Base-by-base conservation (phyloP, 37 sponge, comb jelly and placozoan species). In the Axinella damicornis region DNA sequence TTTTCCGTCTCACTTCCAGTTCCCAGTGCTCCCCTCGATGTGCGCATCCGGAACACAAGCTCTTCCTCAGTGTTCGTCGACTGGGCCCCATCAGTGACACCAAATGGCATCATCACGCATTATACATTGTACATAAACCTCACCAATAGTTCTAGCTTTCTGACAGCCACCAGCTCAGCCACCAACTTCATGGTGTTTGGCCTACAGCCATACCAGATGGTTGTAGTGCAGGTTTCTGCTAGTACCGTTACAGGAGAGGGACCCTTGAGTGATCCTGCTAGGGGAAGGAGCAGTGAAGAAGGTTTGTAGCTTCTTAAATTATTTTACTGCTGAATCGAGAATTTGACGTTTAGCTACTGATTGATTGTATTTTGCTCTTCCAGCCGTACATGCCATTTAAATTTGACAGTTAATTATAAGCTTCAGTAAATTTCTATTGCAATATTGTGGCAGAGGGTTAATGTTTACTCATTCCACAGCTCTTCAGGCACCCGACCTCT, bases 101-200 rank as follows among this genome's bases (percentile, higher is more conserved):
- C 74, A 73, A 73, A 73, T 73, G 74, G 74, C 56, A 53, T 73
- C 74, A 73, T 73, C 28, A 73, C 56, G 4, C 9, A 56, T 31
- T 73, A 46, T 20, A 73, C 17, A 19, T 56, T 73, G 28, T 73
- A 73, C 31, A 17, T 73, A 12, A 73, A 73, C 74, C 53, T 28
- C 56, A 53, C 55, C 24, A 56, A 73, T 73, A 56, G 56, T 5
- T 73, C 74, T 73, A 54, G 56, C 9, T 11, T 56, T 22, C 9
- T 53, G 53, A 41, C 53, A 53, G 12, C 74, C 5, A 27, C 20
- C 27, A 19, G 27, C 20, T n/a, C 74, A n/a, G 22, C 54, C 9
- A 73, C 74, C 13, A 73, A 73, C 56, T 73, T n/a, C 56, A 53
- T 31, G 28, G 24, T 73, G 54, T 53, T n/a, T 27, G 31, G 53